Evolutionary conservation across 2,888 invertebrate species (phyloP), one percentile per base, ranked within the genome.

Genomic region (Orchesella flavescens): DNA sequence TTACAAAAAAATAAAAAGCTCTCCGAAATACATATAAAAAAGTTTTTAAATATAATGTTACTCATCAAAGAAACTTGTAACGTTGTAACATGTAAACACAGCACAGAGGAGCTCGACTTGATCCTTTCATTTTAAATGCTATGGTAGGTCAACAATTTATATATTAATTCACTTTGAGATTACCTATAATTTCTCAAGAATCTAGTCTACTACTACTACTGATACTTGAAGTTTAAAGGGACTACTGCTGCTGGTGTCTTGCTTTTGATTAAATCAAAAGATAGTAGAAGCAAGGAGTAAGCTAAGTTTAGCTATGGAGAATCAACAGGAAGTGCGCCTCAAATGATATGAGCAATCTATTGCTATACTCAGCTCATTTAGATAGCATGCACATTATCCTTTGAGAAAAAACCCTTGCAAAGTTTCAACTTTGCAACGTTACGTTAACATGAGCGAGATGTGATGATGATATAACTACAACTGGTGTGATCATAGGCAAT

Each of bases 301-400:
- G 15, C 2, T 44, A 66, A 21, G 46, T 68, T 12, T n/a, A n/a
- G 1, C 43, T 17, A 69, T 21, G 53, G 34, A 71, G 55, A 57
- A 57, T 21, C 59, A 59, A 80, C 80, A 84, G 84, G 84, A 84
- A 84, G 71, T 80, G 72, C 80, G 80, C 75, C 61, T 84, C 75
- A 79, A 74, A 68, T 79, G 24, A 61, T 73, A 79, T 79, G 79
- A 34, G 49, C n/a, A 49, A 49, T 49, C 49, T 49, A 49, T 49
- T 12, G 10, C 49, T 12, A 1, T 10, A 83, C n/a, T n/a, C 63
- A 49, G 21, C 19, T 53, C 34, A 23, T 21, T 44, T n/a, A 43
- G 24, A 46, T 17, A 34, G 34, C 49, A 23, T 49, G 46, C 15
- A 15, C n/a, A n/a, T n/a, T 17, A 49, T 49, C 10, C 34, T 15